phyloP scores from a whole-genome alignment of 2,113 vertebrate species.

The Hippocampus zosterae region DNA sequence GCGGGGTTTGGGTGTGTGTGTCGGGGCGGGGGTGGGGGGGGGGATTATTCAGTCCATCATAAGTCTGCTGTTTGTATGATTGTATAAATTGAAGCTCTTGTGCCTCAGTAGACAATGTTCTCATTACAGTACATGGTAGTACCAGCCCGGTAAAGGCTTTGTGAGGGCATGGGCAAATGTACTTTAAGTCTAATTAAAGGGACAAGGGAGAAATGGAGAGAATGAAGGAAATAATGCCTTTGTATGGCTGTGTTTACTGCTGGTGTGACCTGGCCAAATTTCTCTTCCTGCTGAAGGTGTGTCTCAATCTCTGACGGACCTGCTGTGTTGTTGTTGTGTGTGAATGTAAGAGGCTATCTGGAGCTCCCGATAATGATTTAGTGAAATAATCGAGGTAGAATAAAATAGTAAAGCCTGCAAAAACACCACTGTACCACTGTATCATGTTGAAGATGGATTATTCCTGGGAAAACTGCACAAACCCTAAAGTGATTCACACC shows the following conservation, averaged over 20 bases:
- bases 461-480: background rate
- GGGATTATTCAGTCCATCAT: constrained; percentile 36
- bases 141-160: constrained; percentile 26
- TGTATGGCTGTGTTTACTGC: constrained; percentile 39
- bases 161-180: constrained; percentile 53
- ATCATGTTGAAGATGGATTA: background rate
- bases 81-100: constrained; percentile 66
- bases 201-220: constrained; percentile 47
- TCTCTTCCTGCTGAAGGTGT: constrained; percentile 9
- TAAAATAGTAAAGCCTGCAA: background rate
- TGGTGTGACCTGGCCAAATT: constrained; percentile 16
- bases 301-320: constrained; percentile 26
- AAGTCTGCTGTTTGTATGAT: constrained; percentile 54
- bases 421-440: background rate
- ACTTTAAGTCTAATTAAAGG: constrained; percentile 45
- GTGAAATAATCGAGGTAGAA: background rate
- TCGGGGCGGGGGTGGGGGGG: background rate
- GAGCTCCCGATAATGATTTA: constrained; percentile 39
- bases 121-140: constrained; percentile 26
- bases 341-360: constrained; percentile 36
- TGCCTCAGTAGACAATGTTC: constrained; percentile 35
- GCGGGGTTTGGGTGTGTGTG: background rate
- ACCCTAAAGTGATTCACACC: background rate
- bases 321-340: constrained; percentile 40
- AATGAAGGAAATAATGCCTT: constrained; percentile 57